Evolutionary conservation across 1,140 invertebrate species (phyloP).

Genomic region (Trichonephila clavipes): DNA sequence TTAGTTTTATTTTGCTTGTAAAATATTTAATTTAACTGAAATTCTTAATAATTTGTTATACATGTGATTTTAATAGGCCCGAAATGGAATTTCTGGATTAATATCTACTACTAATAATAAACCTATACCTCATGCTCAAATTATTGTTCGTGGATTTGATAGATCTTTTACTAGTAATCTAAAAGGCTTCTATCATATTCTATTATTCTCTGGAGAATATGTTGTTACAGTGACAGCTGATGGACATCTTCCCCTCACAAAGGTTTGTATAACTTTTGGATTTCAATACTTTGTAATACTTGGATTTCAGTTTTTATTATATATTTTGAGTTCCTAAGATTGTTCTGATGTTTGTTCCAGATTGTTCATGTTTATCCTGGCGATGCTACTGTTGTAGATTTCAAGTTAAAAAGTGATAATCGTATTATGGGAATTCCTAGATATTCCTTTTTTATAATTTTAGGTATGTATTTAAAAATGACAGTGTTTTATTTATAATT

Average conservation of each 20-base stretch:
- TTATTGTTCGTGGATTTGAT: slow-evolving; percentile 82
- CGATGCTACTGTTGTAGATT: slow-evolving; percentile 83
- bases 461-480: slow-evolving; percentile 82
- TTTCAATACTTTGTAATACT: too few relatives aligned
- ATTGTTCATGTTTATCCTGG: slow-evolving; percentile 81
- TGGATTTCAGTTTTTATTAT: background rate
- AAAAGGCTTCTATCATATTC: slow-evolving; percentile 84
- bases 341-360: slow-evolving; percentile 48
- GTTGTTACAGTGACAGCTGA: slow-evolving; percentile 83
- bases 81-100: slow-evolving; percentile 65
- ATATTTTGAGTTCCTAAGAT: background rate
- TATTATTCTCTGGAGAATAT: slow-evolving; percentile 83
- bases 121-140: slow-evolving; percentile 83
- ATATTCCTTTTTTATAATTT: slow-evolving; percentile 87
- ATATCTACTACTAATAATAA: slow-evolving; percentile 82
- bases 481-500: background rate
- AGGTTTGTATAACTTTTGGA: slow-evolving; percentile 78
- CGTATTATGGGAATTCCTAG: slow-evolving; percentile 87
- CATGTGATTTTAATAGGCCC: slow-evolving; percentile 41
- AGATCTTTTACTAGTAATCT: slow-evolving; percentile 81
- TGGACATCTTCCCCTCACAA: slow-evolving; percentile 83
- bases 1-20: background rate
- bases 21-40: background rate
- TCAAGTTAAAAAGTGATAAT: slow-evolving; percentile 86
- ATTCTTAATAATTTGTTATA: background rate